Percentiles rank a stretch among this genome's conserved stretches.
Conservation (phyloP, 2,888 invertebrate species). For the Diplazon laetatorius region DNA sequence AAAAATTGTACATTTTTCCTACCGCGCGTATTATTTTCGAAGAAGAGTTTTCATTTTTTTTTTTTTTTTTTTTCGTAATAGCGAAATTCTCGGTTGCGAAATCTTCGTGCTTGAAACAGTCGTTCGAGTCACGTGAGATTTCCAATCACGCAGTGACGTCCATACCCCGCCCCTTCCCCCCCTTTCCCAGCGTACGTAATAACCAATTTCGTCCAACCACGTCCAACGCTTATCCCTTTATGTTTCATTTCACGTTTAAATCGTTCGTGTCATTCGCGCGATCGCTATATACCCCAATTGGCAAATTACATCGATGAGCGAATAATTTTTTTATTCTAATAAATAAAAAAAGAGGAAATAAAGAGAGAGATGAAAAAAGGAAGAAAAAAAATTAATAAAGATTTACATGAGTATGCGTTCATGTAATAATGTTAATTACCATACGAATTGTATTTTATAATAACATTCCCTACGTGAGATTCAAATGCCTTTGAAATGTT, state of each 20-base stretch:
- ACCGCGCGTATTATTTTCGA: not conserved
- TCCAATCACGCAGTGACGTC: not conserved
- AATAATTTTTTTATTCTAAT: conserved; percentile 6
- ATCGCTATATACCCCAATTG: conserved; percentile 7
- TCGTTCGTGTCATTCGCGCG: not conserved
- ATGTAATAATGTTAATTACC: conserved; percentile 42
- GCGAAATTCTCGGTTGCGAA: not conserved
- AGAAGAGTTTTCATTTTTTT: too few relatives aligned
- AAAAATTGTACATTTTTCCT: conserved; percentile 15
- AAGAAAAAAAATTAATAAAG: conserved; percentile 1
- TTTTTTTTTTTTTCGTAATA: not conserved
- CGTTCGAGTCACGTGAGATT: not conserved
- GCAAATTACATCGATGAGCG: conserved; percentile 32
- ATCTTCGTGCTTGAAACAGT: not conserved
- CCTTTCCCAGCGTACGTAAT: not conserved
- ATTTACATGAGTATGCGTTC: not conserved
- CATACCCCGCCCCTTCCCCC: too few relatives aligned
- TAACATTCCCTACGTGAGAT: conserved; percentile 58
- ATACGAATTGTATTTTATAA: conserved; percentile 50
- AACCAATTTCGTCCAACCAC: not conserved
- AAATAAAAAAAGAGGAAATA: conserved; percentile 4
- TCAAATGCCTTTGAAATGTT: conserved; percentile 40
- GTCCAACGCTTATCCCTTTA: not conserved
- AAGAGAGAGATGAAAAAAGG: conserved; percentile 7
- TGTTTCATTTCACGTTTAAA: not conserved